phyloP scores from a whole-genome alignment of 2,888 invertebrate genomes.

The Ophioninae sp. region DNA sequence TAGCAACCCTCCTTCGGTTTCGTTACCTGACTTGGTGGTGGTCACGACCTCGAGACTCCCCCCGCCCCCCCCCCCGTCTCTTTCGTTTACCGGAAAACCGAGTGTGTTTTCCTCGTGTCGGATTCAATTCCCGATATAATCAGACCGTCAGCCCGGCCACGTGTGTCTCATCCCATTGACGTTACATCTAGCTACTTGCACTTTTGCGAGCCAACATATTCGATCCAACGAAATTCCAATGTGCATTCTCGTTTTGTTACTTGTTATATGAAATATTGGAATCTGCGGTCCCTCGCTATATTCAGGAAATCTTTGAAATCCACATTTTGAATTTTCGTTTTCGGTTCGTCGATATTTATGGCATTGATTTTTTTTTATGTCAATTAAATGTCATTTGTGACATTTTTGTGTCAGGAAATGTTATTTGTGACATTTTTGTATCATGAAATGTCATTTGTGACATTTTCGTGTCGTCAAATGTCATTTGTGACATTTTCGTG shows the following conservation, averaged over 20 bases:
- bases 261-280: background rate
- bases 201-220: background rate
- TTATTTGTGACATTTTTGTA: too few relatives aligned
- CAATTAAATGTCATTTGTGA: too few relatives aligned
- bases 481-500: too few relatives aligned
- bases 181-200: background rate
- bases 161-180: slow-evolving; percentile 20
- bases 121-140: slow-evolving; percentile 36
- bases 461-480: too few relatives aligned
- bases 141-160: slow-evolving; percentile 5
- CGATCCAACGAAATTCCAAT: background rate
- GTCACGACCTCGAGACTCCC: slow-evolving; percentile 73
- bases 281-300: background rate
- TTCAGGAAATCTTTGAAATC: background rate
- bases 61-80: slow-evolving; percentile 74
- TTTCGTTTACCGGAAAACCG: slow-evolving; percentile 27
- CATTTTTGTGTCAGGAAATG: too few relatives aligned
- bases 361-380: too few relatives aligned
- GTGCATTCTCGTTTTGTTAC: background rate
- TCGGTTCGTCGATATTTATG: too few relatives aligned
- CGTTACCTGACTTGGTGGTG: slow-evolving; percentile 55
- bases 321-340: too few relatives aligned
- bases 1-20: slow-evolving; percentile 61
- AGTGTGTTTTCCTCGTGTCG: slow-evolving; percentile 42
- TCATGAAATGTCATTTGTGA: too few relatives aligned